Evolutionary conservation across 1,140 invertebrate species (phyloP), one percentile per base, ranked within the genome.

Genomic region (Sinella curviseta): DNA sequence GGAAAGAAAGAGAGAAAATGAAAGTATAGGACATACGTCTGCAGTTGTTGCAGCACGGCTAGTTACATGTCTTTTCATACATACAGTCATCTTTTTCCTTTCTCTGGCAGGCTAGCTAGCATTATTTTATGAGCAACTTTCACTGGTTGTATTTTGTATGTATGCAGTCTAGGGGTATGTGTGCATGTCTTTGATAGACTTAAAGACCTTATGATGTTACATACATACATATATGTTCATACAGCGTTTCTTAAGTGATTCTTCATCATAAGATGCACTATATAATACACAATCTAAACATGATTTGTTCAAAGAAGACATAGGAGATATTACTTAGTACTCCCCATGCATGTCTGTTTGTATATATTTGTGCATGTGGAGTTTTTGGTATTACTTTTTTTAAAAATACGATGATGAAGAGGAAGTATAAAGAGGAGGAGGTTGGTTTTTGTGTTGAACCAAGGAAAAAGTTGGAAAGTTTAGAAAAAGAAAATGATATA

Each of bases 401-500:
- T n/a, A n/a, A n/a, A n/a, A n/a, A n/a, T n/a, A n/a, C n/a, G n/a
- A n/a, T n/a, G n/a, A n/a, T n/a, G n/a, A n/a, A n/a, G n/a, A n/a
- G n/a, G n/a, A n/a, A n/a, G n/a, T 26, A 60, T 17, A 60, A 14
- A n/a, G 14, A 48, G 24, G n/a, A 24, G 24, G 55, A 24, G 24
- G 55, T 12, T 17, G 12, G 55, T 12, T 60, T 60, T 60, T 60
- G 55, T 60, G 55, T 60, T 60, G 55, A 60, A 60, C 55, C 24
- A 26, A 60, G 55, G 24, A 60, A 60, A 74, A 36, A 33, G 24
- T 31, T 8, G 70, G 31, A 74, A 31, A 33, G 14, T 74, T 74
- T 17, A 33, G 24, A 74, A 24, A 31, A 74, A 74, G 70, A 31
- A 60, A 74, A 74, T 34, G 77, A 33, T 73, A 28, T 67, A 78